Percentiles rank a stretch among this genome's conserved stretches.
phyloP scores from a whole-genome alignment of 1,140 invertebrate species.

The Harpegnathos saltator region DNA sequence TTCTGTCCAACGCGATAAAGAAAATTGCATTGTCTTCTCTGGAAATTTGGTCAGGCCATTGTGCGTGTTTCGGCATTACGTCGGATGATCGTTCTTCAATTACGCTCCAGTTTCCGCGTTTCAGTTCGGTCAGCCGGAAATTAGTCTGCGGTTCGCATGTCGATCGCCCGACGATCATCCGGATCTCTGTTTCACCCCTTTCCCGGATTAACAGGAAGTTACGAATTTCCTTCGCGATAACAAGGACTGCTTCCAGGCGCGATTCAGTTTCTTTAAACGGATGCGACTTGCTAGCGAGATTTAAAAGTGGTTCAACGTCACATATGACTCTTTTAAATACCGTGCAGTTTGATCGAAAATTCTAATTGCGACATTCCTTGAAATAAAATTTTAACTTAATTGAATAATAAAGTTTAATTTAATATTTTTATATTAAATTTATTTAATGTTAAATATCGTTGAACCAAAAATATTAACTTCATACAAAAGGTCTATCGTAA shows the following conservation, averaged over 20 bases:
- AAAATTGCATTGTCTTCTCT: slow-evolving; percentile 13
- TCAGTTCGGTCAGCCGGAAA: slow-evolving; percentile 43
- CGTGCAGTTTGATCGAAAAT: neutral
- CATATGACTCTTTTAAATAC: neutral
- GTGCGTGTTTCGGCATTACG: slow-evolving; percentile 17
- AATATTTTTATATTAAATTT: too few relatives aligned
- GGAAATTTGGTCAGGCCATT: slow-evolving; percentile 13
- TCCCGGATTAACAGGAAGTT: slow-evolving; percentile 39
- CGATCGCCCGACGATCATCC: slow-evolving; percentile 42
- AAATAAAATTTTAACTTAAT: too few relatives aligned
- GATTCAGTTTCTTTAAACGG: neutral
- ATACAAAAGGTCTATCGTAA: too few relatives aligned
- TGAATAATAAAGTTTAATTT: too few relatives aligned
- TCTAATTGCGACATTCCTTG: too few relatives aligned
- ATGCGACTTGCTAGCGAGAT: neutral
- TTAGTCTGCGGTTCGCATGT: slow-evolving; percentile 36
- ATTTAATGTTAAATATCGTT: too few relatives aligned
- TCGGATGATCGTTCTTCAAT: slow-evolving; percentile 43
- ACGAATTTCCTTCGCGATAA: slow-evolving; percentile 31
- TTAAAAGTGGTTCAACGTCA: neutral
- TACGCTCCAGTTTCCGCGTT: slow-evolving; percentile 46
- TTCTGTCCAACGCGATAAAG: neutral
- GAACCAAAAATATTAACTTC: too few relatives aligned
- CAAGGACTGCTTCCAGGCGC: neutral
- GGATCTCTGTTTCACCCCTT: slow-evolving; percentile 37